Base-by-base conservation (phyloP, 2,888 invertebrate species). In the Pheosia gnoma region DNA sequence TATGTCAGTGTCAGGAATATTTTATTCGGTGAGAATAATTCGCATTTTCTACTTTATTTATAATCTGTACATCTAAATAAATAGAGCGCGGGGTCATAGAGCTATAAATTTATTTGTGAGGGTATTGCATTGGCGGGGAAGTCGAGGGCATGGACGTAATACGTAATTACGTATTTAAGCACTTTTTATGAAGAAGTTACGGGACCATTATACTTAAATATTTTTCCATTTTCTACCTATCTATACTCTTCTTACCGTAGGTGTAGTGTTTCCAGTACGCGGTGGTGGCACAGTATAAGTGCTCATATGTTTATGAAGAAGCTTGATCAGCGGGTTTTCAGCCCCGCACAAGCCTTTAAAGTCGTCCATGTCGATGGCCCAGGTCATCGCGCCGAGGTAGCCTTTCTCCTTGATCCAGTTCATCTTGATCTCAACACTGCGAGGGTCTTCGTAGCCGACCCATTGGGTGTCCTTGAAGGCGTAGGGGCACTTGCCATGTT, bases 281-380 rank as follows among this genome's bases (percentile, higher is more conserved):
- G 96, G 95, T 64, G 95, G 94, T 3, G 97, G 97, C 7, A 97
- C 97, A 4, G 79, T 83, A 75, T 96, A 96, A 6, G 94, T 89
- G 63, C 94, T 95, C 97, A 98, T 96, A 76, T 95, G 96, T 38
- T 95, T 94, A 77, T 96, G 89, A 57, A 98, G 90, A 59, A 97
- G 94, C 66, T 96, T 95, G 68, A 96, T 96, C 9, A 98, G 88
- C 0, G 96, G 94, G 84, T 98, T 97, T 78, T 95, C 94, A 0
- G 95, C 94, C 0, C 98, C 98, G 78, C 98, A 98, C 1, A 97
- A 83, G 0, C 97, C 98, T 63, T 95, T 94, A 84, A 98, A 98
- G 85, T 98, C 98, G 65, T 98, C 98, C 98, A 98, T 97, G 74
- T 97, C 97, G 57, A 98, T 96, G 38, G 98, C 98, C 98, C 98